A percentile compares a stretch with the other conserved stretches of the same genome.
phyloP scores from a whole-genome alignment of 1,140 invertebrate genomes.

The Zaprionus kolodkinae region DNA sequence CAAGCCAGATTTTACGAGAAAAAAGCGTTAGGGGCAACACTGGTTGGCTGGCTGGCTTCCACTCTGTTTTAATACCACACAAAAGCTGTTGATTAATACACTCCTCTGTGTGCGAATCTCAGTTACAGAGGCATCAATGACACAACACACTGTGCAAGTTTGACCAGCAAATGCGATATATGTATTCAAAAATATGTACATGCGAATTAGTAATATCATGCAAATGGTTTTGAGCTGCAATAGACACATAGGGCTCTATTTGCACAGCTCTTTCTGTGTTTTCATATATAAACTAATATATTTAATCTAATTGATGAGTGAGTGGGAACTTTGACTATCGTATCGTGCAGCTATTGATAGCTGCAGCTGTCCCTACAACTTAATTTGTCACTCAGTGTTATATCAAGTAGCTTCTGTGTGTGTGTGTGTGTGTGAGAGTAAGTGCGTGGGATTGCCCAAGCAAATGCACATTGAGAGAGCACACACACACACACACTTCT shows the following conservation, averaged over 20 bases:
- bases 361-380: no score
- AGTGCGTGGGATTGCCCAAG: not conserved
- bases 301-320: not conserved
- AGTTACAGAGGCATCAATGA: conserved; percentile 13
- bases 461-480: not conserved
- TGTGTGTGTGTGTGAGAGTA: not conserved
- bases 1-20: no score
- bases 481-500: not conserved
- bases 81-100: conserved; percentile 31
- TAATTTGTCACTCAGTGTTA: not conserved
- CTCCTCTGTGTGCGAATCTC: conserved; percentile 39
- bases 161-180: conserved; percentile 4
- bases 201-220: not conserved
- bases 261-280: not conserved
- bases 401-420: not conserved
- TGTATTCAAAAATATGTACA: not conserved
- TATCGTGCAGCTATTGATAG: not conserved
- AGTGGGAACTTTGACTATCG: not conserved
- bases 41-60: not conserved
- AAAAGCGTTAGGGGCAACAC: not conserved
- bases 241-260: not conserved
- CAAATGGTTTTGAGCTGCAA: not conserved
- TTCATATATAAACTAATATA: not conserved
- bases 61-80: conserved; percentile 24
- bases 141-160: not conserved